Base-by-base conservation (phyloP, 1,140 invertebrate species). In the Meloidogyne chitwoodi region DNA sequence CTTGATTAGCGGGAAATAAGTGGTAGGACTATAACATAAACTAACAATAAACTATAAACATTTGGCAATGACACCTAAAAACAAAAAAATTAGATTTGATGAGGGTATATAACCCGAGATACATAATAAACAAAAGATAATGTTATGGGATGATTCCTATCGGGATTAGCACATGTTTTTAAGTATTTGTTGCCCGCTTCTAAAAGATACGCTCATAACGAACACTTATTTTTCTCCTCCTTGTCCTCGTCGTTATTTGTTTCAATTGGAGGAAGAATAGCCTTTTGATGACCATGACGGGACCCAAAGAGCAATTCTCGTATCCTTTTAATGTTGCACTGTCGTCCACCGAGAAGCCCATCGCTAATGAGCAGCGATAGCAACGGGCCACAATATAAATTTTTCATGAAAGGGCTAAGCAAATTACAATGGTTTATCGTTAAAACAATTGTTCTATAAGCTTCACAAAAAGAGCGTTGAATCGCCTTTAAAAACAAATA, bases 341-440 rank as follows among this genome's bases (percentile, higher is more conserved):
- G 22, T 29, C 56, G 56, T 12, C 19, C 41, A 26, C n/a, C n/a
- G 5, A 70, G 61, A 16, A 62, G 22, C 44, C 56, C 56, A 14
- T 48, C 66, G 12, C 26, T 38, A 38, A 78, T 24, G 29, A 79
- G 48, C 34, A 79, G 38, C 48, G 78, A 76, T 41, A 78, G n/a
- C 34, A 78, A 31, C 12, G 77, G 76, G 8, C 77, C 77, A 22
- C 22, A 79, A 63, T 78, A 78, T 29, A 31, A 48, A 68, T 27
- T 31, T 11, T 63, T 71, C 14, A 22, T 19, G n/a, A 16, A n/a
- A n/a, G 77, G 75, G 11, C 3, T 14, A 24, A 67, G 64, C 56
- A 11, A 10, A 56, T 31, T 29, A 56, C 76, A 77, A 22, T 67
- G 67, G n/a, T 24, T 67, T 12, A 77, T 12, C 44, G 62, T 62